Base-by-base conservation (phyloP, 2,888 invertebrate genomes). In the Hedychridium roseum region DNA sequence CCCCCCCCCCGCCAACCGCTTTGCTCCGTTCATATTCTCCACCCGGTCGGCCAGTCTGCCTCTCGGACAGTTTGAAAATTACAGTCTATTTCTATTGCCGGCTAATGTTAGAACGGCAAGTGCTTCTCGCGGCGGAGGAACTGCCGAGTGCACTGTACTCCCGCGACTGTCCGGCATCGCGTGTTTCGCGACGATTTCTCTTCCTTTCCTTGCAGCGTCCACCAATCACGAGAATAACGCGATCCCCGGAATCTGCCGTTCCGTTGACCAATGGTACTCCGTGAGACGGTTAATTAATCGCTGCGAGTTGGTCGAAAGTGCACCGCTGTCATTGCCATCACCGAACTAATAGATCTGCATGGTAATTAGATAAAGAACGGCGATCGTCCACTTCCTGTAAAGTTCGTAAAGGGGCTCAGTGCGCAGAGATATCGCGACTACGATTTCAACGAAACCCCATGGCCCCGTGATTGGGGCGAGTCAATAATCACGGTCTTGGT, bases 1-100 rank as follows among this genome's bases (percentile, higher is more conserved):
- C 7, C n/a, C 20, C 11, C 3, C 17, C 5, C 15, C 23, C 18
- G 21, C 36, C 26, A n/a, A n/a, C n/a, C n/a, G n/a, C n/a, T n/a
- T n/a, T n/a, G n/a, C 36, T 41, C 35, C 18, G 7, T n/a, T 37
- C 43, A n/a, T 37, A 28, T 27, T 43, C 28, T 43, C 36, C 14
- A 23, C 27, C 27, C 11, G n/a, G 26, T 36, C 26, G 28, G 26
- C 18, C 2, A 7, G 1, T 36, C 32, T 17, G 16, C 31, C 12
- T 35, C 27, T 23, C 32, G 11, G 31, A 51, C 60, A 59, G 67
- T 72, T 71, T 65, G 61, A 66, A 61, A 70, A 71, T 72, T 72
- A 73, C 71, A 62, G 57, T 67, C 69, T 71, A 73, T 73, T 73
- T 73, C 65, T 65, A 70, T 60, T 62, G 67, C 68, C 63, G 68